phyloP scores from a whole-genome alignment of 1,140 invertebrate species.

The Panulirus ornatus region DNA sequence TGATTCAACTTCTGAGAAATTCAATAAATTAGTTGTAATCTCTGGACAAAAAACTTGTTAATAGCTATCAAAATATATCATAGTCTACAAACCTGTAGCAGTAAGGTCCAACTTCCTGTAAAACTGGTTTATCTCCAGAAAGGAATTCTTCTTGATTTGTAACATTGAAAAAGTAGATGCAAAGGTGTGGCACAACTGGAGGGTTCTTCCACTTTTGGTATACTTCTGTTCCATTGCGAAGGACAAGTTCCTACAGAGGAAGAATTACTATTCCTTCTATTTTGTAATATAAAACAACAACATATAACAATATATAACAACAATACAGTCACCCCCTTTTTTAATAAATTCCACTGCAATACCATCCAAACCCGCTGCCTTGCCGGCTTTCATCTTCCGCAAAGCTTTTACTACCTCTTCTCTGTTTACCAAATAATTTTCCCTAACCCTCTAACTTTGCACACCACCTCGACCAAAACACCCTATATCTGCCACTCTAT shows the following conservation, averaged over 20 bases:
- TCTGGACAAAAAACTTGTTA: no score
- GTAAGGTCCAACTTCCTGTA: constrained; percentile 80
- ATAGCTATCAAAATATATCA: no score
- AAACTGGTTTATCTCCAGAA: constrained; percentile 78
- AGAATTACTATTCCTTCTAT: constrained; percentile 57
- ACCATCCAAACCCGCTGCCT: no score
- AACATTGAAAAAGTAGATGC: constrained; percentile 80
- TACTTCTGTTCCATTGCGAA: constrained; percentile 86
- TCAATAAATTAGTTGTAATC: no score
- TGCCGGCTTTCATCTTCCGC: no score
- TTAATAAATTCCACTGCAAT: no score
- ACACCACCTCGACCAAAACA: no score
- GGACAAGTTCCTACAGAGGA: constrained; percentile 84
- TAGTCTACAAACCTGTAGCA: constrained; percentile 77
- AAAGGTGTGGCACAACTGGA: constrained; percentile 84
- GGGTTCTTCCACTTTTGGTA: constrained; percentile 92
- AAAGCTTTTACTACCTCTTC: no score
- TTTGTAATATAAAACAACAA: not conserved
- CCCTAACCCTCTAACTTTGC: no score
- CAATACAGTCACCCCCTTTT: not conserved
- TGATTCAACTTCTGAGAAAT: no score
- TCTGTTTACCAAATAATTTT: no score
- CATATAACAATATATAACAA: not conserved
- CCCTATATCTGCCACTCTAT: no score
- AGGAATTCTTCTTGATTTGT: constrained; percentile 79